These are phyloP conservation scores for Harpagoxenus sublaevis DNA, from an alignment of 2,888 invertebrate species.

Conservation along the genomic window DNA sequence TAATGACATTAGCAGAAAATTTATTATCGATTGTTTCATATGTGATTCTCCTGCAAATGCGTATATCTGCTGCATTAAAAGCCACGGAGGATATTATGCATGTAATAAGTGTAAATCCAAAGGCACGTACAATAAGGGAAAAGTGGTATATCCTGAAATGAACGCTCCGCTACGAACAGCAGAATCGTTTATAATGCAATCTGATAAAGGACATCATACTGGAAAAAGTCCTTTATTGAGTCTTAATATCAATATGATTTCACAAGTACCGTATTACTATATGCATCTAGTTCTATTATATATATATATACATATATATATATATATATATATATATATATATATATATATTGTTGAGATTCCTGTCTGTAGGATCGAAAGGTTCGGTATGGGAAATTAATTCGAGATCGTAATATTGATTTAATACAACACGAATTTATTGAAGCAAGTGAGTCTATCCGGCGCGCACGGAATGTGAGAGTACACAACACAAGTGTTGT, in stretches of 20 bases:
- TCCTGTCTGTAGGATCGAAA: too few species aligned
- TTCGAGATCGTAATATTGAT: too few species aligned
- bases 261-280: neutral
- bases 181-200: neutral
- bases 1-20: neutral
- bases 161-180: neutral
- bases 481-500: too few species aligned
- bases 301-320: too few species aligned
- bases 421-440: too few species aligned
- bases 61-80: constrained; percentile 1
- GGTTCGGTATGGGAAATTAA: too few species aligned
- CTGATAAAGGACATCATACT: neutral
- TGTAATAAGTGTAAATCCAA: constrained; percentile 1
- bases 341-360: too few species aligned
- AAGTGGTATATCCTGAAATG: constrained; percentile 5
- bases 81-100: neutral
- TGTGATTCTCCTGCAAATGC: constrained; percentile 13
- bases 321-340: too few species aligned
- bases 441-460: too few species aligned
- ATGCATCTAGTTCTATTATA: neutral
- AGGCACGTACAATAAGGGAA: neutral
- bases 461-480: too few species aligned
- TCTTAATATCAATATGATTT: neutral
- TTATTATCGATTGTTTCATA: constrained; percentile 19
- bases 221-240: constrained; percentile 1